Conservation (phyloP, 2,797 vertebrate species). For the Gymnopithys bicolor region DNA sequence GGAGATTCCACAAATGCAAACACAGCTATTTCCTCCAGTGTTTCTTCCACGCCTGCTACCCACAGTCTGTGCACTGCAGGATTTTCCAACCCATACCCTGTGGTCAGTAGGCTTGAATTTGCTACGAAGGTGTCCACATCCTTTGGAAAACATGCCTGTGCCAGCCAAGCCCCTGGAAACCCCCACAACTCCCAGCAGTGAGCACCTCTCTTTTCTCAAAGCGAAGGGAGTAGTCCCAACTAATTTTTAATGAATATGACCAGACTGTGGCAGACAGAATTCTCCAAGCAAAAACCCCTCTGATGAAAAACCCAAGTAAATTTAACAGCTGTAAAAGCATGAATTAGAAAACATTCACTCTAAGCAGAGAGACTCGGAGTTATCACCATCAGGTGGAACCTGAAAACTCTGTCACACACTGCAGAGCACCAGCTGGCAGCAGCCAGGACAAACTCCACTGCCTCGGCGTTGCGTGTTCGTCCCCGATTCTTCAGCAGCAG, state of each 20-base stretch:
- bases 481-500: not conserved
- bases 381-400: not conserved
- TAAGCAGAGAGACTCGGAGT: not conserved
- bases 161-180: not conserved
- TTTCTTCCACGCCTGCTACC: not conserved
- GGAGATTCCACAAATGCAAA: not conserved
- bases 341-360: not conserved
- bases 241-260: not conserved
- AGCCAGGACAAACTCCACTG: not conserved
- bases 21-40: not conserved
- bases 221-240: not conserved
- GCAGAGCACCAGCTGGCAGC: not conserved
- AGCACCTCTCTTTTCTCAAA: not conserved
- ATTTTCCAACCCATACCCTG: not conserved
- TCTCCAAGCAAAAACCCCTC: not conserved
- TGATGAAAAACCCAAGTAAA: not conserved
- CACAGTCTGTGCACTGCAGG: accelerated
- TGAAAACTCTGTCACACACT: not conserved
- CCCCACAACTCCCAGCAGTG: not conserved
- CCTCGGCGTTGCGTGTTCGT: accelerated
- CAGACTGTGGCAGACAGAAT: not conserved
- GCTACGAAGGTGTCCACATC: not conserved
- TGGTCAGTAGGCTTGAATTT: not conserved
- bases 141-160: not conserved
- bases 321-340: not conserved